Base-by-base conservation (phyloP, 2,888 invertebrate species). In the Tortrix viridana region DNA sequence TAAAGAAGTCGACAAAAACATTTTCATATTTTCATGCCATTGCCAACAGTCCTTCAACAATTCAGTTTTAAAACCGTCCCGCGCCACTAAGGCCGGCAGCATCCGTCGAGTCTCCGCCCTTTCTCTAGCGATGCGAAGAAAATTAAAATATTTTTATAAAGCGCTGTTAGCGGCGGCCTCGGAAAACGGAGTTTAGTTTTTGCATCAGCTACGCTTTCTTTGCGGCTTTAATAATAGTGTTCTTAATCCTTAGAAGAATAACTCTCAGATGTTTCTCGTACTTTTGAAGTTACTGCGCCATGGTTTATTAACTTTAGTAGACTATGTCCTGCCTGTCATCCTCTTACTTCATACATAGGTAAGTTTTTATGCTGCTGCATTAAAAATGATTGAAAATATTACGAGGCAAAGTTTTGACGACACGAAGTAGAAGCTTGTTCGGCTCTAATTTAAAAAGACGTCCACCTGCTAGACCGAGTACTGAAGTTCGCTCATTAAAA, bases 401-500 rank as follows among this genome's bases (percentile, higher is more conserved):
- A 53, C 46, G 57, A 57, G 41, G 26, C 12, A 47, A 57, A 63
- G 57, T 63, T 62, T 57, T 52, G 46, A 62, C 60, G 60, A 60
- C 55, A 47, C 50, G 47, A 38, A 65, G 60, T 46, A 46, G 26
- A 59, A 47, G 20, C 48, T 67, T 64, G 62, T 57, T 65, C 23
- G 60, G 63, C 64, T 65, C 65, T 72, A 68, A 72, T 74, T 76
- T 67, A 68, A 72, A 74, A 74, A 75, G 72, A 71, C 70, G 72
- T 73, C 69, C 71, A 77, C 77, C 74, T 76, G 73, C 69, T 65
- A 71, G 71, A 71, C 67, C 67, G 62, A 71, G 68, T 74, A 75
- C 77, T 76, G 73, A 76, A 80, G 77, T 76, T 72, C 66, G 68
- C 69, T 81, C 78, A 77, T 83, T 84, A 81, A 81, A 83, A 82